Conservation (phyloP, 2,113 vertebrate genomes). For the Nesospiza acunhae region DNA sequence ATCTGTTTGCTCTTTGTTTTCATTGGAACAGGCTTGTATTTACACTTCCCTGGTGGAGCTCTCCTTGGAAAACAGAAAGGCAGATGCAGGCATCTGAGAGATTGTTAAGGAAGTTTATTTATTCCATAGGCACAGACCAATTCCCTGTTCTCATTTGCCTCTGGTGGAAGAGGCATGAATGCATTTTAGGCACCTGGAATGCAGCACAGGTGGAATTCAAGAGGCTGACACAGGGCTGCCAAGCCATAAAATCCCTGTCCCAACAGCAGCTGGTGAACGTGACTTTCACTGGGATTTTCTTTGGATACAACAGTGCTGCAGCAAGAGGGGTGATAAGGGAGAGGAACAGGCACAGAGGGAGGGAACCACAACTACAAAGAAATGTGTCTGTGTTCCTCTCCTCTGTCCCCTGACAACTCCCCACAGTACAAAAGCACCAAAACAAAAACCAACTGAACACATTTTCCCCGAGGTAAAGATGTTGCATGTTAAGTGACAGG, state of each 20-base stretch:
- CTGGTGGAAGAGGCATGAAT: background rate
- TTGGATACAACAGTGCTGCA: background rate
- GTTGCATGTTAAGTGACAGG: background rate
- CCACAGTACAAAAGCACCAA: background rate
- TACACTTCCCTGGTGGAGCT: slow-evolving; percentile 85
- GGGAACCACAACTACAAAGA: background rate
- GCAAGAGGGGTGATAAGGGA: background rate
- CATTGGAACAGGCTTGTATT: slow-evolving; percentile 75
- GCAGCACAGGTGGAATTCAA: background rate
- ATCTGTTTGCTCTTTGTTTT: slow-evolving; percentile 80
- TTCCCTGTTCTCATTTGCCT: background rate
- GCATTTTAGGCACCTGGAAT: background rate
- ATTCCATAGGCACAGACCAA: background rate
- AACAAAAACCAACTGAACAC: background rate
- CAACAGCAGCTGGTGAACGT: background rate
- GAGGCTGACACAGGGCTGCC: background rate
- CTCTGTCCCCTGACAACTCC: background rate
- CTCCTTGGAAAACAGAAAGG: slow-evolving; percentile 72
- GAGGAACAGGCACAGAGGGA: background rate
- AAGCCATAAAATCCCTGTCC: background rate
- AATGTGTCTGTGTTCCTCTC: accelerated
- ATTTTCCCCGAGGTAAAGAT: background rate
- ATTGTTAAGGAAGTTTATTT: background rate
- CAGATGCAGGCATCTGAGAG: background rate
- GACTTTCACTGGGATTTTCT: background rate